phyloP scores from a whole-genome alignment of 2,113 vertebrate genomes.

The Pipra filicauda region DNA sequence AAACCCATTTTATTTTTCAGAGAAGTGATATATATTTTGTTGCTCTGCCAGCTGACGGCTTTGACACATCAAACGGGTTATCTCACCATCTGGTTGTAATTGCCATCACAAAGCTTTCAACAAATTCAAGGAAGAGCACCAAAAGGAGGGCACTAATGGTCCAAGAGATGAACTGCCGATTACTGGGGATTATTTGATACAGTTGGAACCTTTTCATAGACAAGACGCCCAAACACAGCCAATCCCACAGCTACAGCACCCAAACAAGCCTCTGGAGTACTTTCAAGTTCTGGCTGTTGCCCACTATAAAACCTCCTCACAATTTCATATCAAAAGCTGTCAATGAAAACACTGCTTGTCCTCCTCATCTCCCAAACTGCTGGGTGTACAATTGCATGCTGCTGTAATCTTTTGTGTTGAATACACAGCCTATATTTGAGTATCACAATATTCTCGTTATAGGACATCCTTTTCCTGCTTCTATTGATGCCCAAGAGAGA shows the following conservation, averaged over 20 bases:
- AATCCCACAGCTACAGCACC: background rate
- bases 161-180: background rate
- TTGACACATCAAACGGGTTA: fast-evolving
- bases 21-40: background rate
- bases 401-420: background rate
- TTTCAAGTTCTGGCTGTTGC: background rate
- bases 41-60: background rate
- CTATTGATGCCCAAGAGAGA: background rate
- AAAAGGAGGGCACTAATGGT: background rate
- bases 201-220: background rate
- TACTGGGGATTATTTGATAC: background rate
- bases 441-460: background rate
- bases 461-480: background rate
- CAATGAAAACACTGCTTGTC: background rate
- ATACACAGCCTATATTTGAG: background rate
- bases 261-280: background rate
- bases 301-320: background rate
- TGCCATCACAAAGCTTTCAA: background rate
- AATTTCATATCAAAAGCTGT: background rate
- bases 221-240: background rate
- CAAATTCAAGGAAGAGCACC: background rate
- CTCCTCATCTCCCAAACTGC: background rate
- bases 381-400: background rate
- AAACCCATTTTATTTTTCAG: background rate
- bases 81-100: constrained; percentile 39